phyloP scores from a whole-genome alignment of 2,797 vertebrate genomes.

The Rhinogobio ventralis region DNA sequence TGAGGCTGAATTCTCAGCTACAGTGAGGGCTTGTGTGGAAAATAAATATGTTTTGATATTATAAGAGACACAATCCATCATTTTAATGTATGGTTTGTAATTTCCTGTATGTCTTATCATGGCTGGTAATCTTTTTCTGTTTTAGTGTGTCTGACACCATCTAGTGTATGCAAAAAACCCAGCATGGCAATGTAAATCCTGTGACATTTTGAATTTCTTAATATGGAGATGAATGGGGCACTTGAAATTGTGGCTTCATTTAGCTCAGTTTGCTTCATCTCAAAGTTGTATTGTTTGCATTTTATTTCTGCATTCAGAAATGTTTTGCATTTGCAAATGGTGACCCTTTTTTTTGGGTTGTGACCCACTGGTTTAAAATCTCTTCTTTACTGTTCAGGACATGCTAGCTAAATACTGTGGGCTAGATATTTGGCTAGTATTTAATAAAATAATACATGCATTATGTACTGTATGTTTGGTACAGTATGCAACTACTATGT shows the following conservation, averaged over 20 bases:
- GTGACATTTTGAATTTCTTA: neutral
- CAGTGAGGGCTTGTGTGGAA: constrained; percentile 5
- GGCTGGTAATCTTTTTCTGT: constrained; percentile 11
- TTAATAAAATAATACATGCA: too few species aligned
- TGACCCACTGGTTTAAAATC: neutral
- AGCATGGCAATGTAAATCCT: neutral
- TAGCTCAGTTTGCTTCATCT: neutral
- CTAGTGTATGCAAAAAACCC: constrained; percentile 39
- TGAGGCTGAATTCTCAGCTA: neutral
- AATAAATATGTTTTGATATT: constrained; percentile 51
- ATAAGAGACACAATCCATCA: constrained; percentile 34
- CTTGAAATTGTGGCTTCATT: neutral
- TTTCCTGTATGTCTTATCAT: constrained; percentile 55
- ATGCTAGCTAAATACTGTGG: neutral
- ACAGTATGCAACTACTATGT: too few species aligned
- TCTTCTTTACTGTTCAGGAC: neutral
- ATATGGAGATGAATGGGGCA: neutral
- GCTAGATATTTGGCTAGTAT: neutral
- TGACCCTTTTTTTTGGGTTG: neutral
- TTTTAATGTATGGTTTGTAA: constrained; percentile 50
- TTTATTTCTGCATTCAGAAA: neutral
- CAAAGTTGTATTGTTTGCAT: neutral
- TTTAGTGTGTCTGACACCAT: constrained; percentile 44
- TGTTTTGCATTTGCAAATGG: too few species aligned
- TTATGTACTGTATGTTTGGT: too few species aligned